Evolutionary conservation across 92 coral and sea anemone species (phyloP).

Genomic region (Isaurus tuberculatus): DNA sequence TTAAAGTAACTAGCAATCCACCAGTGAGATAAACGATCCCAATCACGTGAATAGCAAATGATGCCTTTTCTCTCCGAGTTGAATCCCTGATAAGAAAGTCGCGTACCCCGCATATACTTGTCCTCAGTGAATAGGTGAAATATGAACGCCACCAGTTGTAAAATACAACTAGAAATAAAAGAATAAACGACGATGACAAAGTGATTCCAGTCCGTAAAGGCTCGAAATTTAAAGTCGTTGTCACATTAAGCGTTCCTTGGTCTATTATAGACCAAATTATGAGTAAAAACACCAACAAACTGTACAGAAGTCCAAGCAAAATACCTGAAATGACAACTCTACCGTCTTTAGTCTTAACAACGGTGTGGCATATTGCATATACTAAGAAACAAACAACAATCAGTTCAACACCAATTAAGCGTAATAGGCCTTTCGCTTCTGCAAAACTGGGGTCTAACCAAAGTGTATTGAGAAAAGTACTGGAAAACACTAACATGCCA

Average conservation of each 20-base stretch:
- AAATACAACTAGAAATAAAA: neutral
- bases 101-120: conserved; percentile 10
- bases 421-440: conserved; percentile 16
- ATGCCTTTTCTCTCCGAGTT: conserved; percentile 1
- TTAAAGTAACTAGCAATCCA: conserved; percentile 21
- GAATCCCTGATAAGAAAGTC: conserved; percentile 17
- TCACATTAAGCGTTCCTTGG: neutral
- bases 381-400: conserved; percentile 21
- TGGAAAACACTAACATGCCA: conserved; percentile 36
- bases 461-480: conserved; percentile 11
- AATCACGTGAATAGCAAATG: conserved; percentile 28
- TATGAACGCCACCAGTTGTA: conserved; percentile 15
- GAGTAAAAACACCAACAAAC: conserved; percentile 10
- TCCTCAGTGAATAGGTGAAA: conserved; percentile 18
- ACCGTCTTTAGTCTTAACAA: conserved; percentile 29
- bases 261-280: conserved; percentile 18
- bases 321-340: neutral
- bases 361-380: conserved; percentile 22
- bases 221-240: conserved; percentile 26
- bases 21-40: conserved; percentile 28
- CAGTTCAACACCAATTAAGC: conserved; percentile 33
- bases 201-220: conserved; percentile 19
- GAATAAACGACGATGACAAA: neutral
- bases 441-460: conserved; percentile 34
- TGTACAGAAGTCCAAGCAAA: conserved; percentile 23